Percentiles rank a stretch among this genome's conserved stretches.
These are phyloP conservation scores for Globodera rostochiensis DNA, from an alignment of 1,140 invertebrate genomes.

Conservation along the genomic window DNA sequence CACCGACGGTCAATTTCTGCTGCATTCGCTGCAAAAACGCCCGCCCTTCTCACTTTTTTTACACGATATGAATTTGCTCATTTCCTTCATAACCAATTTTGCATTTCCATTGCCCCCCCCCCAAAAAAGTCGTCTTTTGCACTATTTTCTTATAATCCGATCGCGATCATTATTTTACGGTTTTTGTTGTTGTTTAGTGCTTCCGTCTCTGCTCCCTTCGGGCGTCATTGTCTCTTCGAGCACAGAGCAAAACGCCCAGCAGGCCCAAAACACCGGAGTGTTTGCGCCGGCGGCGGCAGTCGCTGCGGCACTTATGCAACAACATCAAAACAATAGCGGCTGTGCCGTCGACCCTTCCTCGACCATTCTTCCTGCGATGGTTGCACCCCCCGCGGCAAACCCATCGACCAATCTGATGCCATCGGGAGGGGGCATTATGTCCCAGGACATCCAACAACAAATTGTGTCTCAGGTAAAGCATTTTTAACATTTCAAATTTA, in stretches of 20 bases:
- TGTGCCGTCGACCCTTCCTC: not conserved
- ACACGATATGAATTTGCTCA: not conserved
- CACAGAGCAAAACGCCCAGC: not conserved
- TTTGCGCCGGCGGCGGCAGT: slow-evolving; percentile 22
- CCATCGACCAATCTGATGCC: slow-evolving; percentile 6
- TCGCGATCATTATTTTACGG: not conserved
- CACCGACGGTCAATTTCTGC: not conserved
- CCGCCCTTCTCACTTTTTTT: not conserved
- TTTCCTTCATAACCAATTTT: not conserved
- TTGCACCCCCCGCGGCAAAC: not conserved
- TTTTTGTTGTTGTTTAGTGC: not conserved
- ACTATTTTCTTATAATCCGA: not conserved
- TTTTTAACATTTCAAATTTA: not conserved
- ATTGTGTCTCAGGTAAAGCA: slow-evolving; percentile 31
- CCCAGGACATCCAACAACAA: slow-evolving; percentile 29
- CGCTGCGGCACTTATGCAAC: slow-evolving; percentile 30
- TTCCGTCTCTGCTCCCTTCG: not conserved
- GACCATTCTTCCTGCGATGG: not conserved
- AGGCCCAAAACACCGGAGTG: not conserved
- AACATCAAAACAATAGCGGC: slow-evolving; percentile 17
- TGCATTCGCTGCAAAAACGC: not conserved
- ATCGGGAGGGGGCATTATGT: not conserved
- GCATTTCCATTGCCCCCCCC: too few relatives aligned
- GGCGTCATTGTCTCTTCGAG: not conserved
- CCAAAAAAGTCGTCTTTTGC: not conserved